Conservation (phyloP, 2,888 invertebrate species). For the Drosophila pullipes region DNA sequence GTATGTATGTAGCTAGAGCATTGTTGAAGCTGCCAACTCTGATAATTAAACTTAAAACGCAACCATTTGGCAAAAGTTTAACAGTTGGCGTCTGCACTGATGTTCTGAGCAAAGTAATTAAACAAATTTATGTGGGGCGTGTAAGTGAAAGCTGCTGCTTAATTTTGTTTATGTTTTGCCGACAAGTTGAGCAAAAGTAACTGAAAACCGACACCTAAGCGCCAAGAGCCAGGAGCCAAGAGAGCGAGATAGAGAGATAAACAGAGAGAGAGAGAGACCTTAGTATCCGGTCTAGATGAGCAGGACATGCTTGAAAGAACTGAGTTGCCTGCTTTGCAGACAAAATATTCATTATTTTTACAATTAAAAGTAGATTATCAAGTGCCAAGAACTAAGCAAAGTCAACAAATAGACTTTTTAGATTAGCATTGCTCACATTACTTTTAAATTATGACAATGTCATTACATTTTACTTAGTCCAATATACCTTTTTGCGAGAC, state of each 20-base stretch:
- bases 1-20: not conserved
- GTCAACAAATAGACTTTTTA: not conserved
- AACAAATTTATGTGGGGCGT: slow-evolving; percentile 60
- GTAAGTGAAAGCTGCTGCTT: slow-evolving; percentile 56
- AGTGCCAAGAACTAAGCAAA: not conserved
- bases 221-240: not conserved
- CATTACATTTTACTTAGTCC: not conserved
- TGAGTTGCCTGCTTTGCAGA: slow-evolving; percentile 25
- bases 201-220: slow-evolving; percentile 31
- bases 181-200: slow-evolving; percentile 35
- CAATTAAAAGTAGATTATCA: not conserved
- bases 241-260: not conserved
- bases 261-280: not conserved
- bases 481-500: not conserved
- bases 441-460: not conserved
- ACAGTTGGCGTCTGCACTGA: slow-evolving; percentile 50
- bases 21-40: slow-evolving; percentile 9
- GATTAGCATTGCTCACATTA: not conserved
- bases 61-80: slow-evolving; percentile 58
- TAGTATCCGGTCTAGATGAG: slow-evolving; percentile 5
- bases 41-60: slow-evolving; percentile 64
- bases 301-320: slow-evolving; percentile 26
- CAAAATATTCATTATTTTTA: slow-evolving; percentile 6
- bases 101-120: slow-evolving; percentile 61
- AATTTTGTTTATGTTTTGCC: slow-evolving; percentile 55